Base-by-base conservation (phyloP, 2,113 vertebrate genomes). In the Lontra canadensis region DNA sequence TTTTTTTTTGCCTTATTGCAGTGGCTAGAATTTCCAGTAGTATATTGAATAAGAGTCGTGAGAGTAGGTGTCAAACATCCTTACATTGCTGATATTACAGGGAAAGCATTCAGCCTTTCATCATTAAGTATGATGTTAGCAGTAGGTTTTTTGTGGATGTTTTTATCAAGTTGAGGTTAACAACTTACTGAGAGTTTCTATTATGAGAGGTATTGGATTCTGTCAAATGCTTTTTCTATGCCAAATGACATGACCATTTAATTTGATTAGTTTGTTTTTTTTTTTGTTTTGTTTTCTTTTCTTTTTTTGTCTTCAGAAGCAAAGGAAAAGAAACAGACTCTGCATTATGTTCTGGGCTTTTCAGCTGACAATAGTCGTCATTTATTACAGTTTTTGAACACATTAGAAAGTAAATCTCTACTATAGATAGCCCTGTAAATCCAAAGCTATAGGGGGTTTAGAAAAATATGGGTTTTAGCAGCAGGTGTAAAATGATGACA, bases 391-490 rank as follows among this genome's bases (percentile, higher is more conserved):
- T 97, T 97, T 90, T 88, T 88, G 80, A 90, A 82, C 76, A 86
- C 2, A 4, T 44, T 67, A 81, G 90, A 78, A 94, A 96, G 55
- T 92, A 95, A 95, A 96, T 88, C 36, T 96, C 79, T 97, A 57
- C 93, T 94, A 49, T 94, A 76, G 44, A 94, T 89, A 88, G 84
- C 59, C 34, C 63, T 76, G 90, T 2, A 97, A 89, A 96, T 91
- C 86, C 47, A 83, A 91, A 96, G 69, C 78, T 90, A 10, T 89
- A 91, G 78, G 88, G 94, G 47, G 39, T 95, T 94, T 85, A 90
- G 69, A 94, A 98, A 97, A 97, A 94, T 65, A 97, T 7, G 61
- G 82, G 42, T 79, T 93, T 97, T 93, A 94, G 31, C 63, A 98
- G 49, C 76, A 92, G 59, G 74, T 85, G 44, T 81, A 95, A 84